Evolutionary conservation across 1,140 invertebrate species (phyloP), one percentile per base, ranked within the genome.

Genomic region (Lordiphosa mommai): DNA sequence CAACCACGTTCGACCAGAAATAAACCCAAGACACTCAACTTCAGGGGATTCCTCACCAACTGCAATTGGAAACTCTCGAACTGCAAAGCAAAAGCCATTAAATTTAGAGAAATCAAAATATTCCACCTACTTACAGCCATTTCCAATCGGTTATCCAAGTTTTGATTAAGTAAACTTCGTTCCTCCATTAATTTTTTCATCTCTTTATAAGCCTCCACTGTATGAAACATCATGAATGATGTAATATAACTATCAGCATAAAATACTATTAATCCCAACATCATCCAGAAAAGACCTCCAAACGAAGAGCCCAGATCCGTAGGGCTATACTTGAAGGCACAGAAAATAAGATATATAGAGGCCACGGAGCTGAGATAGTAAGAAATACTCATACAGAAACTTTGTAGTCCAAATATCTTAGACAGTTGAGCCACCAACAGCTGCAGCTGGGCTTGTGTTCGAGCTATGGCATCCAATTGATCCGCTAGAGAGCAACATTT

Each of bases 41-140:
- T 38, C 1, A 40, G 6, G 0, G 52, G 65, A 29, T 66, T 49
- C 2, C 29, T 37, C 1, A n/a, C 17, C 40, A 80, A 20, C 16
- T 80, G 70, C 27, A 82, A 16, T 2, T 61, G 46, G 36, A 80
- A 82, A 43, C 23, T 67, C 8, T 80, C 74, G 40, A 80, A 71
- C 74, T 79, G 44, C 2, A 60, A 55, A 1, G 1, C 0, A 14
- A 6, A 32, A n/a, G 14, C 5, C 32, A 9, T 29, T 3, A 2
- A 34, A 5, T n/a, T 4, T 4, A 2, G 8, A 4, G 1, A 32
- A 6, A 8, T 13, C 2, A 9, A 10, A n/a, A 2, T 37, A 37
- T 14, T 37, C 13, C 20, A 0, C 3, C 0, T 37, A 56, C 73
- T 50, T 9, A 79, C 74, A 0, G 70, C 14, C 3, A 8, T 4